Evolutionary conservation across 2,797 vertebrate species (phyloP), one percentile per base, ranked within the genome.

Genomic region (Sciurus vulgaris): DNA sequence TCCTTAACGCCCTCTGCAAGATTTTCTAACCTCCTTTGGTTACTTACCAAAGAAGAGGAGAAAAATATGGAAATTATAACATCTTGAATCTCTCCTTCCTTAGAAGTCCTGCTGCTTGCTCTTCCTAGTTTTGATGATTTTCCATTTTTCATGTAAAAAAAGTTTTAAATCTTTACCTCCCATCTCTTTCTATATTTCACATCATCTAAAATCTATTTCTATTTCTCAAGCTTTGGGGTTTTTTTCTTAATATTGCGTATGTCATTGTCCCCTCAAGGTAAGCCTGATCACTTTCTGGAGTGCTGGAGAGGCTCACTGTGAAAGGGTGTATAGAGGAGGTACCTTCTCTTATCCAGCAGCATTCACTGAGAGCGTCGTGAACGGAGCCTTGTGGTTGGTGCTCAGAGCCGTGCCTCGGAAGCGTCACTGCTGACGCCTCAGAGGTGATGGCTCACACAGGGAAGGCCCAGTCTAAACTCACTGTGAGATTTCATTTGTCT

Each of bases 161-260:
- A 84, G 47, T 78, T 90, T 94, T 74, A 59, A 83, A 79, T 49
- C 33, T 51, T 91, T 82, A 86, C 22, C 28, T 82, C 7, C 89
- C 26, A 74, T 89, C 30, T 54, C 47, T 94, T 88, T 77, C 73
- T 28, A n/a, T 77, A 85, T 95, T 86, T 89, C 67, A 44, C 74
- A 12, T 65, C 15, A 65, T 30, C 41, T 72, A 72, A 69, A 90
- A 84, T 74, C 30, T 65, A 44, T 78, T 93, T 73, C 12, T 72
- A 73, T 65, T 90, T 89, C 41, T 26, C 4, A 38, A 8, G 0
- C 10, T 33, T 61, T 33, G 30, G 12, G 5, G 61, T 33, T 63
- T 77, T 88, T 74, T 35, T 0, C 44, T 81, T 67, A 61, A 59
- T 76, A 65, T 79, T 49, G 41, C 28, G 28, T 41, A 33, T 54